Evolutionary conservation across 2,888 invertebrate species (phyloP), one percentile per base, ranked within the genome.

Genomic region (Artemia sinica): DNA sequence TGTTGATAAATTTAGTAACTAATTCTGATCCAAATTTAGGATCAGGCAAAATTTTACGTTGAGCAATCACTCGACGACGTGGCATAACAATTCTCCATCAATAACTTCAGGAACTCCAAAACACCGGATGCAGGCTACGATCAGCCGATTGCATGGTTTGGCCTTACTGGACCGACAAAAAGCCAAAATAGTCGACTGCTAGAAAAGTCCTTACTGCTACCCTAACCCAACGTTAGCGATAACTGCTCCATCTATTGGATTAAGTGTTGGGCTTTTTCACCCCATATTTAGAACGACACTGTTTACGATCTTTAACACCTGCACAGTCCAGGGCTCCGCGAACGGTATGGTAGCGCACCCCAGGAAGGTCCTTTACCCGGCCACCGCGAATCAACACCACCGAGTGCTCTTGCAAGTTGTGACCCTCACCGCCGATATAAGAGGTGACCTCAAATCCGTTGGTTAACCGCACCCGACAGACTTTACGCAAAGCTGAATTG

Each of bases 311-410:
- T 13, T 69, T 63, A 14, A 72, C 72, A 14, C 69, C 72, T 12
- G 50, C 13, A n/a, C 41, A n/a, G 58, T 72, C 71, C 12, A 70
- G 66, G 5, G 68, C 49, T 49, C 72, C 72, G 10, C 72, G 68
- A 49, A 72, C 69, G 48, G 69, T 72, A 49, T 72, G 68, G 72
- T 72, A 72, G 12, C 70, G 50, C n/a, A 72, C 72, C 50, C 72
- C 72, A 8, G 73, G 73, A 28, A 72, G 63, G 63, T 72, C 72
- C 68, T 72, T 72, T 9, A 72, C 73, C 8, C 73, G 41, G 12
- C 73, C 72, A 14, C 72, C 72, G 12, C 72, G 68, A 41, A 72
- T 73, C 50, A 73, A 41, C 8, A 72, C 73, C 51, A 73, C 69
- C 6, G 70, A 70, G 72, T 72, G 72, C 68, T 72, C 72, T 65